Evolutionary conservation across 2,888 invertebrate species (phyloP), one percentile per base, ranked within the genome.

Genomic region (Agonopterix alstromeriana): DNA sequence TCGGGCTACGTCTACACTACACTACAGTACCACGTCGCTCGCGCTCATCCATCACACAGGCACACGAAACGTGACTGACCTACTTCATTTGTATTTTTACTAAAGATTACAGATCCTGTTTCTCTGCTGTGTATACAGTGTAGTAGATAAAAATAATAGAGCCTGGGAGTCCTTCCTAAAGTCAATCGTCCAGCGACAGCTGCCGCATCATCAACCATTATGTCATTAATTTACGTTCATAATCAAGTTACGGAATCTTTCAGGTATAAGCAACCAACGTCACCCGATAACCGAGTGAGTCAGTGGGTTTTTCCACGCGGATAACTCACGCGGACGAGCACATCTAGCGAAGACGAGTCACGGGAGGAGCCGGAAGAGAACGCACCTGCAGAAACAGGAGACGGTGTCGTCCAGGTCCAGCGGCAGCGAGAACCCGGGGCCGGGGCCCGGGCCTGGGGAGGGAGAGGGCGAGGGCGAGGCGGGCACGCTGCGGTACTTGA

Each of bases 361-460:
- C 45, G 41, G 7, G 35, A 44, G 43, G 45, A 40, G 48, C 46
- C 45, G 43, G 40, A 14, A 1, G 17, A 10, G 35, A 11, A 12
- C 71, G 85, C 87, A 94, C 94, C 94, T 94, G 92, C 94, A 94
- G 84, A 94, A 94, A 77, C 94, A 94, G 67, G 93, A 93, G 77
- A 94, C 93, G 53, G 94, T 93, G 60, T 93, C 92, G 75, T 94
- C 93, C 62, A 92, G 75, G 58, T 93, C 91, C 61, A 92, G 78
- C 54, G 91, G 90, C 60, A 83, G 66, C 62, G 73, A 62, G 73
- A 75, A 36, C 58, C 42, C 49, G 47, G 51, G 38, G 55, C 43
- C 38, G 50, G 57, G 50, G 76, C 77, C 48, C 78, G 73, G 35
- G 76, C 77, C 43, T 78, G 77, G 61, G 27, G 27, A 80, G 76